Base-by-base conservation (phyloP, 2,113 vertebrate genomes). In the Tupaia tana region DNA sequence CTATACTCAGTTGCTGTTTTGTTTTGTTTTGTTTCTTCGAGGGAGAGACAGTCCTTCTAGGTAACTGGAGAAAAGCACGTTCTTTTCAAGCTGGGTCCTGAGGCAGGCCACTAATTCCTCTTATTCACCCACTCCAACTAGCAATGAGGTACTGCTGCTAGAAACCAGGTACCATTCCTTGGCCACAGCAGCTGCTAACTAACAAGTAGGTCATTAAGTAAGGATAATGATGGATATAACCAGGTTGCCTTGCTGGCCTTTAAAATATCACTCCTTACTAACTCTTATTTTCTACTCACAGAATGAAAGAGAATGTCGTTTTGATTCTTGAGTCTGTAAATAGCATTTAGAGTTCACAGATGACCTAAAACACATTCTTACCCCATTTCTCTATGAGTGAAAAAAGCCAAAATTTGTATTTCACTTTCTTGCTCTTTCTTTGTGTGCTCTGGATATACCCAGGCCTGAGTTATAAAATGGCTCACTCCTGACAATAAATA, bases 191-290 rank as follows among this genome's bases (percentile, higher is more conserved):
- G 97, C 98, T 98, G 98, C 97, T 98, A 98, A 98, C 97, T 96
- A 98, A 98, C 98, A 97, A 96, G 96, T 91, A 97, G 96, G 96
- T 97, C 98, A 96, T 98, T 98, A 98, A 98, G 97, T 94, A 97
- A 94, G 88, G 95, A 87, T 96, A 98, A 96, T 81, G 95, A 96
- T 97, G 97, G 96, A 95, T 97, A 97, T 94, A 94, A 97, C 94
- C 97, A 98, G 95, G 97, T 94, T 97, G 92, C 95, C 96, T 97
- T 96, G 79, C 75, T 96, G 93, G 96, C 93, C 95, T 97, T 97
- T 96, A 96, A 95, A 1, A 0, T 87, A 96, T 25, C 31, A 73
- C 90, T 92, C 89, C 71, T 80, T 91, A 88, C 93, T 93, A 92
- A 97, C 96, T 90, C 82, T 77, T 74, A 79, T 73, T 59, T 66